Evolutionary conservation across 2,797 vertebrate species (phyloP).

Genomic region (Notolepis coatsorum): DNA sequence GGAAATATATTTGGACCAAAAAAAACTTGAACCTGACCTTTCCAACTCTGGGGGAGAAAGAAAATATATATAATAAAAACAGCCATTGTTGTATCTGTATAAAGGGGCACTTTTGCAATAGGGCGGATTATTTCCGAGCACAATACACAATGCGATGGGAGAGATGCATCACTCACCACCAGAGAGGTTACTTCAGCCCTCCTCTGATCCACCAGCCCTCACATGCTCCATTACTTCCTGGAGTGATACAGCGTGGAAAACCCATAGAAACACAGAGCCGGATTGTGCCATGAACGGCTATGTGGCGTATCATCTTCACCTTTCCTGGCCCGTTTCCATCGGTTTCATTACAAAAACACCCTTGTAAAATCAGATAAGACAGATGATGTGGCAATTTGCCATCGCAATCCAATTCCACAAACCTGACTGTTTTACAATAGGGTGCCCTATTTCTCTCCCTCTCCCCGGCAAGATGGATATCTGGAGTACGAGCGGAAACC

Average conservation of each 20-base stretch:
- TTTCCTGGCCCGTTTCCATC: slow-evolving; percentile 58
- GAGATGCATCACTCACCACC: slow-evolving; percentile 70
- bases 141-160: slow-evolving; percentile 70
- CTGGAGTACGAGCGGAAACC: slow-evolving; percentile 14
- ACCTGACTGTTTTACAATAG: slow-evolving; percentile 41
- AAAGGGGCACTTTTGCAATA: slow-evolving; percentile 29
- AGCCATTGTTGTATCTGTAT: slow-evolving; percentile 54
- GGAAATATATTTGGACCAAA: no score
- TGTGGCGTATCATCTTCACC: slow-evolving; percentile 69
- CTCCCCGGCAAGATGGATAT: slow-evolving; percentile 26
- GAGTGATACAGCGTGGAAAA: slow-evolving; percentile 63
- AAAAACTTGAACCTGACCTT: slow-evolving; percentile 56
- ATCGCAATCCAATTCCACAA: slow-evolving; percentile 41
- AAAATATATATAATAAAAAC: no score
- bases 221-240: slow-evolving; percentile 70
- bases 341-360: slow-evolving; percentile 73
- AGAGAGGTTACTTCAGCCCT: slow-evolving; percentile 69
- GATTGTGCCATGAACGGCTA: slow-evolving; percentile 68
- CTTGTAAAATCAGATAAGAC: slow-evolving; percentile 70
- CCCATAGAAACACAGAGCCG: slow-evolving; percentile 61
- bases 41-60: slow-evolving; percentile 25
- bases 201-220: slow-evolving; percentile 61
- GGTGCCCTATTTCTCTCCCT: slow-evolving; percentile 17
- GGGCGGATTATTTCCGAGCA: slow-evolving; percentile 59
- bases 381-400: slow-evolving; percentile 57